These are phyloP conservation scores for Sesamia inferens DNA, from an alignment of 2,888 invertebrate genomes.

Conservation along the genomic window DNA sequence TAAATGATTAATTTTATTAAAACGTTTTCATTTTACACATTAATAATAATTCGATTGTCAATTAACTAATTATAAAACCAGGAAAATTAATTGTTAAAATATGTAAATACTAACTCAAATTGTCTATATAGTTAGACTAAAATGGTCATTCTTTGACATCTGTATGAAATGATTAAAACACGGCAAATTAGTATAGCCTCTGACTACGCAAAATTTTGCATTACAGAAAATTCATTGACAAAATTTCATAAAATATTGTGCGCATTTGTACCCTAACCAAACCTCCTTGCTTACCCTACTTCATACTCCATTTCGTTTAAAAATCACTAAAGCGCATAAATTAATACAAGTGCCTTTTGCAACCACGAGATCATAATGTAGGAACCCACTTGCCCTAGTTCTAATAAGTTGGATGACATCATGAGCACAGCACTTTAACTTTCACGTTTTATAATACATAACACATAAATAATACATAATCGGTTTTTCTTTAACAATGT, in stretches of 20 bases:
- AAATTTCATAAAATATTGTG: neutral
- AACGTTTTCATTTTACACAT: neutral
- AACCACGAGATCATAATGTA: conserved; percentile 13
- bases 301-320: neutral
- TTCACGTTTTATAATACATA: conserved; percentile 9
- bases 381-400: conserved; percentile 35
- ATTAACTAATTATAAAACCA: too few relatives aligned
- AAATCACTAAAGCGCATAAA: conserved; percentile 10
- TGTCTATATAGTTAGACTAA: neutral
- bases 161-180: neutral
- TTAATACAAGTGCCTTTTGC: conserved; percentile 3
- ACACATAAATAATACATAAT: conserved; percentile 15
- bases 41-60: neutral
- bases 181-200: neutral
- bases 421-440: conserved; percentile 38
- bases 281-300: neutral
- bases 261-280: neutral
- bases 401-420: conserved; percentile 23
- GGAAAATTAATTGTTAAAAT: neutral
- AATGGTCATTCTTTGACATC: neutral
- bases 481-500: neutral
- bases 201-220: neutral
- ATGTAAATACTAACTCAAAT: neutral
- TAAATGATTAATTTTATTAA: neutral
- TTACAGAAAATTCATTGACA: neutral